A percentile compares a stretch with the other conserved stretches of the same genome.
These are phyloP conservation scores for Drymonia ruficornis DNA, from an alignment of 2,888 invertebrate genomes.

Conservation along the genomic window DNA sequence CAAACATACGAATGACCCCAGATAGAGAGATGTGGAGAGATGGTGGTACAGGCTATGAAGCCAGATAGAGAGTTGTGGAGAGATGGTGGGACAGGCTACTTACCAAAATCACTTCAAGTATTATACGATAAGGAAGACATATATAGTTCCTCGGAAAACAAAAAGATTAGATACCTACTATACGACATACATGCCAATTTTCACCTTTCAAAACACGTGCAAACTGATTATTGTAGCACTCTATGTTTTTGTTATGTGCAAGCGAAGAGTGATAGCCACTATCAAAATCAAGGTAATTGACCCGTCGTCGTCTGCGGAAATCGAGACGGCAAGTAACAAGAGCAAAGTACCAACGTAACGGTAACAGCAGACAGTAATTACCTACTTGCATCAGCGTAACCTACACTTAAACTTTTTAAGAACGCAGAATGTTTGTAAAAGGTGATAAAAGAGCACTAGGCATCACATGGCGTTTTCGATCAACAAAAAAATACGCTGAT, in stretches of 20 bases:
- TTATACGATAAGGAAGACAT: too few species aligned
- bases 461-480: not conserved
- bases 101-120: too few species aligned
- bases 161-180: not conserved
- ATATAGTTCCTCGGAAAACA: not conserved
- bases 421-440: not conserved
- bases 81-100: too few species aligned
- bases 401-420: not conserved
- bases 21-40: too few species aligned
- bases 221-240: not conserved
- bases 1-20: too few species aligned
- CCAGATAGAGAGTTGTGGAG: too few species aligned
- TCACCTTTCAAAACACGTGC: not conserved
- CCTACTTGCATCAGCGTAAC: not conserved
- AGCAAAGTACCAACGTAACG: constrained; percentile 30
- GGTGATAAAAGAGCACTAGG: too few species aligned
- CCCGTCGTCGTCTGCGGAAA: constrained; percentile 33
- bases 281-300: constrained; percentile 35
- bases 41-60: too few species aligned
- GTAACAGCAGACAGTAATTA: constrained; percentile 19
- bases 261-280: constrained; percentile 7
- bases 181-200: not conserved
- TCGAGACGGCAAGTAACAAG: constrained; percentile 28
- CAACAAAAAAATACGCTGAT: too few species aligned
- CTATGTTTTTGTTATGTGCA: not conserved